Conservation (phyloP, 2,797 vertebrate genomes). For the Adelosebastes latens region DNA sequence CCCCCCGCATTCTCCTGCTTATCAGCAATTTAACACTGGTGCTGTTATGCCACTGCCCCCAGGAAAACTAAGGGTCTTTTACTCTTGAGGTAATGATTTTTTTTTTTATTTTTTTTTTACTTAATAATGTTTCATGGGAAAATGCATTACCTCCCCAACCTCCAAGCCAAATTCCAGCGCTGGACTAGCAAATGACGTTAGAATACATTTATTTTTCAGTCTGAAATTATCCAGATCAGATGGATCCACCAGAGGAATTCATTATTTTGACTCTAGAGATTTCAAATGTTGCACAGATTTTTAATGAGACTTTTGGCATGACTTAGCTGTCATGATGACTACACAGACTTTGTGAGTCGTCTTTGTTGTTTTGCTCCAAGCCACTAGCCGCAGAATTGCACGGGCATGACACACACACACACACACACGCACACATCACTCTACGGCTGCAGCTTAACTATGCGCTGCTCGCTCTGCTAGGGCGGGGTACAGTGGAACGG, state of each 20-base stretch:
- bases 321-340: slow-evolving; percentile 49
- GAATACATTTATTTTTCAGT: not conserved
- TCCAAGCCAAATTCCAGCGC: not conserved
- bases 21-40: slow-evolving; percentile 53
- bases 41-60: slow-evolving; percentile 47
- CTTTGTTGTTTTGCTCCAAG: slow-evolving; percentile 66
- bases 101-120: not conserved
- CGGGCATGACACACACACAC: slow-evolving; percentile 50
- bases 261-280: slow-evolving; percentile 38
- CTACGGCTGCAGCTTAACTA: slow-evolving; percentile 55
- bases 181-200: not conserved
- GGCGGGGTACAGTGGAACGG: slow-evolving; percentile 47
- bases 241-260: slow-evolving; percentile 33
- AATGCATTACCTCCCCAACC: slow-evolving; percentile 16
- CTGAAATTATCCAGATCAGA: slow-evolving; percentile 32
- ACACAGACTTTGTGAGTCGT: slow-evolving; percentile 38
- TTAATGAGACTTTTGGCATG: slow-evolving; percentile 36
- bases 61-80: slow-evolving; percentile 54
- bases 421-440: slow-evolving; percentile 36
- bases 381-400: slow-evolving; percentile 63
- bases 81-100: slow-evolving; percentile 32
- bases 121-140: slow-evolving; percentile 28
- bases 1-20: slow-evolving; percentile 39
- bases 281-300: slow-evolving; percentile 1
- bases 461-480: slow-evolving; percentile 30